Conservation (phyloP, 2,797 vertebrate genomes). For the Neoniphon sammara region DNA sequence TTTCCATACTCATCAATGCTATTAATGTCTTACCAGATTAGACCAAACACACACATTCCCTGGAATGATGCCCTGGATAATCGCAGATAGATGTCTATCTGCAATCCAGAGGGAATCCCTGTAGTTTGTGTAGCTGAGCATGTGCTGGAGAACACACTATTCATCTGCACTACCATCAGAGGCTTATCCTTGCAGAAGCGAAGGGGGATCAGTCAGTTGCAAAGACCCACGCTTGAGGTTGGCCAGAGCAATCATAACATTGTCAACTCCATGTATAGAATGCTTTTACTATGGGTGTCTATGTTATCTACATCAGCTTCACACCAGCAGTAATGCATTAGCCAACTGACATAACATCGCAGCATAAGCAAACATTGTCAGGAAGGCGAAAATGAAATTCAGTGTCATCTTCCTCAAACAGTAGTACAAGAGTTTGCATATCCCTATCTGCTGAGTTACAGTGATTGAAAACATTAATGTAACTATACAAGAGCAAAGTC, state of each 20-base stretch:
- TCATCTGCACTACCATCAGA: constrained; percentile 65
- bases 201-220: constrained; percentile 25
- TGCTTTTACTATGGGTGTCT: constrained; percentile 3
- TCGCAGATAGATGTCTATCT: constrained; percentile 55
- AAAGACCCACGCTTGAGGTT: constrained; percentile 16
- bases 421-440: not conserved
- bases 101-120: constrained; percentile 62
- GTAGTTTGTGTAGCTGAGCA: constrained; percentile 11
- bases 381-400: not conserved
- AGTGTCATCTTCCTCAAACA: not conserved
- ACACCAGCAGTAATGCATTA: not conserved
- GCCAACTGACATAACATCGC: not conserved
- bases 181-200: constrained; percentile 44
- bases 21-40: constrained; percentile 76
- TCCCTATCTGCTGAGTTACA: not conserved
- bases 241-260: constrained; percentile 12
- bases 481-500: constrained; percentile 35
- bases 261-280: constrained; percentile 24
- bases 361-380: constrained; percentile 11
- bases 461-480: constrained; percentile 11
- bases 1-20: constrained; percentile 59
- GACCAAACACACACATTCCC: constrained; percentile 64
- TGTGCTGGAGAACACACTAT: constrained; percentile 30
- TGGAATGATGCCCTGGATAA: constrained; percentile 66
- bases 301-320: not conserved